Evolutionary conservation across 1,140 invertebrate genomes (phyloP).

Genomic region (Argopecten irradians): DNA sequence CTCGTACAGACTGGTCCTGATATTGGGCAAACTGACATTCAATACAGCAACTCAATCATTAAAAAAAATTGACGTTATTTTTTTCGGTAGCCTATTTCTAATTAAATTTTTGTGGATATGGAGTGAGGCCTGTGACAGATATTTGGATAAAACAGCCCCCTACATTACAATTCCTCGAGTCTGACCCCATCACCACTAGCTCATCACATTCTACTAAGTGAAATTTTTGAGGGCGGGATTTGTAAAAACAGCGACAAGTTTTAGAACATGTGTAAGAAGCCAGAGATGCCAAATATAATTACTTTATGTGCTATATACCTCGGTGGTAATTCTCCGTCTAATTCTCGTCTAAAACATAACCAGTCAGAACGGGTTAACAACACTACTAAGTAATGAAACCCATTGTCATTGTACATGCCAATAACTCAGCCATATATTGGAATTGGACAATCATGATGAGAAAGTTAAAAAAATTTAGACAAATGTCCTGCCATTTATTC

Average conservation of each 20-base stretch:
- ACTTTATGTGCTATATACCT: neutral
- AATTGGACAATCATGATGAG: neutral
- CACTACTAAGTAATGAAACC: neutral
- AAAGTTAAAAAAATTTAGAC: neutral
- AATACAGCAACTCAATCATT: neutral
- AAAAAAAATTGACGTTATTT: neutral
- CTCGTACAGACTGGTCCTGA: neutral
- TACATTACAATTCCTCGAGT: neutral
- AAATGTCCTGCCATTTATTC: too few species aligned
- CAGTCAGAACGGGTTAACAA: neutral
- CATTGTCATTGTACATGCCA: too few species aligned
- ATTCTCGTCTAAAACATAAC: neutral
- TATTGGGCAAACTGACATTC: neutral
- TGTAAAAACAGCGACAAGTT: slow-evolving; percentile 10
- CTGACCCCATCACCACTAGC: slow-evolving; percentile 12
- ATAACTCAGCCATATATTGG: too few species aligned
- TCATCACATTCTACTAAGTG: slow-evolving; percentile 11
- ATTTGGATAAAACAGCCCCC: neutral
- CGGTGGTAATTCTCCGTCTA: neutral
- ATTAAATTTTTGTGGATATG: slow-evolving; percentile 1
- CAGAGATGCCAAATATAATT: neutral
- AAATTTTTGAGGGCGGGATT: neutral
- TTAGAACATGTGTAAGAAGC: neutral
- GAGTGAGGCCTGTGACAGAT: neutral
- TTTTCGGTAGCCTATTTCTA: neutral